Evolutionary conservation across 2,797 vertebrate genomes (phyloP).

Genomic region (Micropoecilia bifurca): DNA sequence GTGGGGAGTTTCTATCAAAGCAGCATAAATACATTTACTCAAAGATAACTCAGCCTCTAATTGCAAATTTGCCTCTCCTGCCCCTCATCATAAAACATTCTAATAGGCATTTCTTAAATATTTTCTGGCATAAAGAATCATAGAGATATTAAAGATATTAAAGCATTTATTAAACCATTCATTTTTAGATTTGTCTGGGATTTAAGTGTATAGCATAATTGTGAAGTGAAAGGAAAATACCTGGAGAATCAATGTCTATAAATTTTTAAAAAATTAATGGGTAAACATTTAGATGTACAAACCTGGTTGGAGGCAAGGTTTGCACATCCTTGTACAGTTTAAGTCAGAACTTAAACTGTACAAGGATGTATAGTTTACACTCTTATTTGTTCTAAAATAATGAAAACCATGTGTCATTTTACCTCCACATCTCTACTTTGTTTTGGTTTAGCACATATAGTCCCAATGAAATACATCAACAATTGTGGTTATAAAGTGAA

Average conservation of each 20-base stretch:
- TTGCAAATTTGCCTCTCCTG: not conserved
- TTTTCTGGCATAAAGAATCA: not conserved
- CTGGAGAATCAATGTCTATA: too few species aligned
- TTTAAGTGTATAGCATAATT: not conserved
- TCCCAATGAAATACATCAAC: not conserved
- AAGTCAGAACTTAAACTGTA: not conserved
- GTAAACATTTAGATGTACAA: not conserved
- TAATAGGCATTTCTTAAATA: not conserved
- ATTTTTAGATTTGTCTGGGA: not conserved
- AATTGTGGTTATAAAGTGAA: not conserved
- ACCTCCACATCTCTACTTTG: not conserved
- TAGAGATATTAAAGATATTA: not conserved
- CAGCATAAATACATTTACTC: constrained; percentile 1
- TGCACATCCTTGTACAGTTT: not conserved
- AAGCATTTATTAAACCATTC: not conserved
- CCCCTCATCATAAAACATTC: not conserved
- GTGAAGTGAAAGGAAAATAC: not conserved
- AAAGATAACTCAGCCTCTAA: not conserved
- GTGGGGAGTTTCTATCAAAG: constrained; percentile 47
- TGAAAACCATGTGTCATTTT: not conserved
- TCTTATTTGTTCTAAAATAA: not conserved
- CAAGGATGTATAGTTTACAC: not conserved
- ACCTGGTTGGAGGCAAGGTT: not conserved
- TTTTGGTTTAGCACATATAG: not conserved
- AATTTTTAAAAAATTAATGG: not conserved